These are phyloP conservation scores for Nomada goodeniana DNA, from an alignment of 2,888 invertebrate species.

Conservation along the genomic window DNA sequence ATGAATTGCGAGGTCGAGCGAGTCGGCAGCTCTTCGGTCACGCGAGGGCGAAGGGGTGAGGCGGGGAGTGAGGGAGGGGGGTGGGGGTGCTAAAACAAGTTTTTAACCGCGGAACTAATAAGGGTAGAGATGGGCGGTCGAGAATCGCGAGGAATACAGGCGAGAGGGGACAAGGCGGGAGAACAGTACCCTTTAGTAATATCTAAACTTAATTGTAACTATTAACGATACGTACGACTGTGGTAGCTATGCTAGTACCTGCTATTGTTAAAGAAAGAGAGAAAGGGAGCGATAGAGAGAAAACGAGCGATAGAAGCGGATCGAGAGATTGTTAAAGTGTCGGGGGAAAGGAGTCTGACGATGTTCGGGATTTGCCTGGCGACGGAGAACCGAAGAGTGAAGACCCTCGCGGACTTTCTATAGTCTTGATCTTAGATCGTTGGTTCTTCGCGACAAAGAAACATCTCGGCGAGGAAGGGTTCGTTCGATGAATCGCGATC, in stretches of 20 bases:
- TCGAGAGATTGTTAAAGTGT: slow-evolving; percentile 28
- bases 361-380: slow-evolving; percentile 14
- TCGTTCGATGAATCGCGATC: slow-evolving; percentile 15
- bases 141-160: slow-evolving; percentile 42
- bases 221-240: slow-evolving; percentile 85
- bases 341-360: slow-evolving; percentile 9
- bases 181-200: slow-evolving; percentile 78
- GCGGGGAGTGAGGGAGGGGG: no score
- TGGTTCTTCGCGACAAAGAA: neutral
- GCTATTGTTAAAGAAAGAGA: slow-evolving; percentile 82
- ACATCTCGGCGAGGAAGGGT: neutral
- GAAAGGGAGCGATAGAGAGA: slow-evolving; percentile 23
- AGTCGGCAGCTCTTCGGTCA: slow-evolving; percentile 63
- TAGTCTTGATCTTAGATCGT: neutral
- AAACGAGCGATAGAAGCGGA: slow-evolving; percentile 37
- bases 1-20: slow-evolving; percentile 23
- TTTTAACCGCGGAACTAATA: slow-evolving; percentile 66
- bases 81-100: slow-evolving; percentile 61
- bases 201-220: slow-evolving; percentile 82
- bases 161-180: slow-evolving; percentile 47
- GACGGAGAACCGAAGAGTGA: slow-evolving; percentile 6
- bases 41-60: slow-evolving; percentile 14
- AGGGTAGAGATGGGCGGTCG: slow-evolving; percentile 51
- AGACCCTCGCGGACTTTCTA: neutral
- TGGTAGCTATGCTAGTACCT: slow-evolving; percentile 86